A percentile compares a stretch with the other conserved stretches of the same genome.
Conservation (phyloP, 2,888 invertebrate species). For the Taenaris catops region DNA sequence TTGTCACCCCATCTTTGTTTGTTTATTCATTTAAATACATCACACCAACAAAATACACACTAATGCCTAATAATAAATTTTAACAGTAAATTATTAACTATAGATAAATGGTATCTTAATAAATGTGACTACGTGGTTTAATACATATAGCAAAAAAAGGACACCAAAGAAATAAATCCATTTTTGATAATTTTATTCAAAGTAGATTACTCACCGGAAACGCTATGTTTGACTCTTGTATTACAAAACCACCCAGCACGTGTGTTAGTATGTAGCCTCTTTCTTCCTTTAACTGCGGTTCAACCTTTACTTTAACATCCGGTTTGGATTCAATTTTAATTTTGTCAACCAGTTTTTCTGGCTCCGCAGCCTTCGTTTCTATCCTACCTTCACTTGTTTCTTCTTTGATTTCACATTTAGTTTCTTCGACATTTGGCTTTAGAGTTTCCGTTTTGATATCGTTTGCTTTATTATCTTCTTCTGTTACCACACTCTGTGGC, state of each 20-base stretch:
- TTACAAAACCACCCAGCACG: constrained; percentile 65
- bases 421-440: neutral
- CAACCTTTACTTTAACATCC: constrained; percentile 27
- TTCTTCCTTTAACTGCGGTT: constrained; percentile 27
- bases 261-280: constrained; percentile 52
- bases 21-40: too few species aligned
- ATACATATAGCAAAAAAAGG: too few species aligned
- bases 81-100: too few species aligned
- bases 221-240: constrained; percentile 67
- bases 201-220: constrained; percentile 65
- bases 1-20: too few species aligned
- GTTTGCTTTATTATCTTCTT: constrained; percentile 18
- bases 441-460: constrained; percentile 10
- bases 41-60: too few species aligned
- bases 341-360: constrained; percentile 4
- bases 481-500: constrained; percentile 5
- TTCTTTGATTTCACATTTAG: constrained; percentile 7
- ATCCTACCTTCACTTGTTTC: neutral
- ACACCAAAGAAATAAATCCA: too few species aligned
- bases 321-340: constrained; percentile 18
- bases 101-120: too few species aligned
- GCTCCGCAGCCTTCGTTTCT: too few species aligned
- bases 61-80: too few species aligned
- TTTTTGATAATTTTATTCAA: neutral
- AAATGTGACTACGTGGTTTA: too few species aligned